Evolutionary conservation across 2,113 vertebrate species (phyloP), one percentile per base, ranked within the genome.

Genomic region (Cettia cetti): DNA sequence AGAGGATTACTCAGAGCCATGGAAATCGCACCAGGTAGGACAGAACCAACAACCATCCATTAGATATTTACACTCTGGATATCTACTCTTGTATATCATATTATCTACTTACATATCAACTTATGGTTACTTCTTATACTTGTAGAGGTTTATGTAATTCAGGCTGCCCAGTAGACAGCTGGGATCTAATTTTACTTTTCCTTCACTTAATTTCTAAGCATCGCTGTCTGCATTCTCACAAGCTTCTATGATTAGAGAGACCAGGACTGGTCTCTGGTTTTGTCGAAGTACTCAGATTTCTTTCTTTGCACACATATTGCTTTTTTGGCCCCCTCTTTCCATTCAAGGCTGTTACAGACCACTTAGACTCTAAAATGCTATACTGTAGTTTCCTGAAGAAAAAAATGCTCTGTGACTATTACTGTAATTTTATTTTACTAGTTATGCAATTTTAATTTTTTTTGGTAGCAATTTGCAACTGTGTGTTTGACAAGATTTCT

Each of bases 371-470:
- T 42, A 21, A 30, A 19, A 47, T 56, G 1, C 6, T 64, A 26
- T 27, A 20, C 1, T 56, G 10, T 23, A 59, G 17, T 42, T 54
- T 71, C 44, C 17, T 45, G 28, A 79, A 39, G 5, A 92, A 88
- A 90, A 92, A 42, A 70, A 49, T 40, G 16, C 26, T 50, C 33
- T 68, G 12, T 37, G 37, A 54, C 40, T 75, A 20, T 39, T 75
- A n/a, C 8, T 31, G 11, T 6, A 40, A 50, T 31, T 79, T 82
- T 63, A 22, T 82, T 84, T 70, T 76, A 61, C 8, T 24, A 30
- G 4, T 35, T 49, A 44, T 2, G 7, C 1, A 3, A 4, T 13
- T 12, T 8, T 11, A 2, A 16, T 7, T 40, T 31, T 77, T 45
- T 50, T 37, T 37, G 2, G 9, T 22, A 57, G 11, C 4, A 40